phyloP scores from a whole-genome alignment of 2,888 invertebrate genomes.

The Antitype chi region DNA sequence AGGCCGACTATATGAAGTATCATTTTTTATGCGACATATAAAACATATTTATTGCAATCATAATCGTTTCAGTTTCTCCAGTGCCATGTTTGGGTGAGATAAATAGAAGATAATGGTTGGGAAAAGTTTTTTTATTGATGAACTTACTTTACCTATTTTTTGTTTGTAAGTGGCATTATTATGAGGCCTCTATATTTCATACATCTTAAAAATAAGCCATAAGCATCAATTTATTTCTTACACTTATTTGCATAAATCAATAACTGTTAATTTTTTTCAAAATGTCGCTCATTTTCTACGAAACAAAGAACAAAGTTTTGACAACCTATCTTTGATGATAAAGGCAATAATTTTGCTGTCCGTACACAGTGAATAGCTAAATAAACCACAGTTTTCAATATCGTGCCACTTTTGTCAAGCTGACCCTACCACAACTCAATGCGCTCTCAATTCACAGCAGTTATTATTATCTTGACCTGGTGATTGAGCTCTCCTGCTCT shows the following conservation, averaged over 20 bases:
- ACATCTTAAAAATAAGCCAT: constrained; percentile 13
- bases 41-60: constrained; percentile 91
- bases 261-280: not conserved
- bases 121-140: constrained; percentile 75
- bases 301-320: constrained; percentile 25
- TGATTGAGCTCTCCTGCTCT: constrained; percentile 89
- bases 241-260: constrained; percentile 11
- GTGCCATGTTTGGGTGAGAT: constrained; percentile 84
- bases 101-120: constrained; percentile 82
- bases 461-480: constrained; percentile 90
- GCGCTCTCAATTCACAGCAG: constrained; percentile 90
- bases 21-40: constrained; percentile 90
- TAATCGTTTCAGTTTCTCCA: constrained; percentile 88
- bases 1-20: constrained; percentile 87
- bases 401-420: constrained; percentile 84
- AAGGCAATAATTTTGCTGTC: constrained; percentile 70
- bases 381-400: constrained; percentile 81
- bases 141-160: constrained; percentile 66
- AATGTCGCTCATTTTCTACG: not conserved
- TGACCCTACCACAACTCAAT: constrained; percentile 89
- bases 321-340: constrained; percentile 49
- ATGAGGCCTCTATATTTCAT: constrained; percentile 31
- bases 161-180: constrained; percentile 58
- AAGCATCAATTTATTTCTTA: not conserved
- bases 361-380: constrained; percentile 71